phyloP scores from a whole-genome alignment of 1,140 invertebrate species.

The Catajapyx aquilonaris region DNA sequence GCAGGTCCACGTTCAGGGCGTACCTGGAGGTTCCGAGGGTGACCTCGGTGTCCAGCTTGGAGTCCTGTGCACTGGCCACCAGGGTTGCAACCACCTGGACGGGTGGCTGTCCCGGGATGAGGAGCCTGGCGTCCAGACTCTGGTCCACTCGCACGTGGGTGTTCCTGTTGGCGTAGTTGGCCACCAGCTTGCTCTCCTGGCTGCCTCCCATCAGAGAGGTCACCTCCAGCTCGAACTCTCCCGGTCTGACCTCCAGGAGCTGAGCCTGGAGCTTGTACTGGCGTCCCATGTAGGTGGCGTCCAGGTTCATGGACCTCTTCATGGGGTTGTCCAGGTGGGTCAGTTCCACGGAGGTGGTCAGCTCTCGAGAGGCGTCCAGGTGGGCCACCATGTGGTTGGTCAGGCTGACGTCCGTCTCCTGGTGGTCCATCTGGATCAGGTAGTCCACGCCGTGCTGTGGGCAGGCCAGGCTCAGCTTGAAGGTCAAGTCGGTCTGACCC shows the following conservation, averaged over 20 bases:
- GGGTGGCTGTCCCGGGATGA: neutral
- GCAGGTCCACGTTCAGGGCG: neutral
- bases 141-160: neutral
- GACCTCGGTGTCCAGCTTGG: neutral
- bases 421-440: slow-evolving; percentile 9
- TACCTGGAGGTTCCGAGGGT: neutral
- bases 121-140: neutral
- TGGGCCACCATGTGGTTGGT: neutral
- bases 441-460: slow-evolving; percentile 12
- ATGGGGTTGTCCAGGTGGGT: slow-evolving; percentile 6
- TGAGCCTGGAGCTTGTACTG: too few species aligned
- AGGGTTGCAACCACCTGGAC: neutral
- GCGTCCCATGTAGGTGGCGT: too few species aligned
- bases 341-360: slow-evolving; percentile 5
- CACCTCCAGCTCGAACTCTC: neutral
- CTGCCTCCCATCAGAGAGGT: neutral
- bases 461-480: slow-evolving; percentile 8
- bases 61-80: neutral
- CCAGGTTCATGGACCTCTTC: too few species aligned
- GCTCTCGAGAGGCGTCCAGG: neutral
- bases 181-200: neutral
- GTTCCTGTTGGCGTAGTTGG: neutral
- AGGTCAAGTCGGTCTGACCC: slow-evolving; percentile 9
- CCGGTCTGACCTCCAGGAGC: neutral
- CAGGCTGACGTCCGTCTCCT: slow-evolving; percentile 3